A percentile compares a stretch with the other conserved stretches of the same genome.
These are phyloP conservation scores for Charaxes varanes DNA, from an alignment of 1,140 invertebrate genomes.

Conservation along the genomic window DNA sequence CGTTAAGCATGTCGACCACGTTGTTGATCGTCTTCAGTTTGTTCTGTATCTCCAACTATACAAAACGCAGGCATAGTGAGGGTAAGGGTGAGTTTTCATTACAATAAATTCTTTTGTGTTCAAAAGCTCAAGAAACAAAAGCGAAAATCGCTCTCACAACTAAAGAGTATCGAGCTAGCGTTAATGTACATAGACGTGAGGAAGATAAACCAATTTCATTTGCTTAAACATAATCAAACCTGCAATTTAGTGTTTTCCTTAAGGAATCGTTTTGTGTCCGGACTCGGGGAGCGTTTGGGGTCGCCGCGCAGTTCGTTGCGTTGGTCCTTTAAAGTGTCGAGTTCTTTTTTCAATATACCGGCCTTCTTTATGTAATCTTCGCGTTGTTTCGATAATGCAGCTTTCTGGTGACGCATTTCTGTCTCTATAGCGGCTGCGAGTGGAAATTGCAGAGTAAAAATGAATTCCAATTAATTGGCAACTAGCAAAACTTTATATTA, in stretches of 20 bases:
- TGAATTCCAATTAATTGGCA: conserved; percentile 3
- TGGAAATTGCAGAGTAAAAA: conserved; percentile 20
- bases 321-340: conserved; percentile 84
- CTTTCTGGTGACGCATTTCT: conserved; percentile 86
- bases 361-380: conserved; percentile 86
- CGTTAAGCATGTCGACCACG: conserved; percentile 88
- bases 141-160: conserved; percentile 19
- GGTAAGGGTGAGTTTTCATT: conserved; percentile 12
- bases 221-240: conserved; percentile 68
- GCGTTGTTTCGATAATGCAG: conserved; percentile 83
- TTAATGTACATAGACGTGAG: no score
- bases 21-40: conserved; percentile 88
- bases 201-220: not conserved
- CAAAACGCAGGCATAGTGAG: conserved; percentile 31
- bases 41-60: conserved; percentile 86
- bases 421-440: conserved; percentile 80
- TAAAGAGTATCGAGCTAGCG: conserved; percentile 24
- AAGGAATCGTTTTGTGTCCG: conserved; percentile 81
- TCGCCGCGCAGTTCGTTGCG: conserved; percentile 82
- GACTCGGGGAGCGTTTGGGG: conserved; percentile 76
- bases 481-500: no score
- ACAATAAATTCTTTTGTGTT: conserved; percentile 13
- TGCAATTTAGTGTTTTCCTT: conserved; percentile 88
- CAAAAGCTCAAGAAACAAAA: conserved; percentile 21
- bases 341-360: conserved; percentile 80